Conservation (phyloP, 1,140 invertebrate species). For the Acromyrmex heyeri region DNA sequence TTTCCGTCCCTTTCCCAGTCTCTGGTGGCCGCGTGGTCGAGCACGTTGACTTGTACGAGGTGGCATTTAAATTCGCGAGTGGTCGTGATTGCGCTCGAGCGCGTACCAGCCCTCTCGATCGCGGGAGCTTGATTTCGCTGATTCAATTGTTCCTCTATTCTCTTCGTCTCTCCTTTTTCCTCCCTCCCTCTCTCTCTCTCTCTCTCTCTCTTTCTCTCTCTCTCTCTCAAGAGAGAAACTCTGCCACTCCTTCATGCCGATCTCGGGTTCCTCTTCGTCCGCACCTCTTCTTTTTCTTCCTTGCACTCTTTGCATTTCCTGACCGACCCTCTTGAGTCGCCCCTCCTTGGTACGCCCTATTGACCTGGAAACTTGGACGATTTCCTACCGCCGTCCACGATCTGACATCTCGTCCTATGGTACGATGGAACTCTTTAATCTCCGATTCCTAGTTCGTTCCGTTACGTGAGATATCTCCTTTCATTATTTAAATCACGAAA, state of each 20-base stretch:
- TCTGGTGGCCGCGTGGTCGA: background rate
- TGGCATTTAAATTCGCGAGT: conserved; percentile 76
- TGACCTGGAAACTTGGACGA: conserved; percentile 67
- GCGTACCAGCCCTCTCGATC: conserved; percentile 52
- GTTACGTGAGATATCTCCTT: conserved; percentile 16
- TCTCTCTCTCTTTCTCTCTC: background rate
- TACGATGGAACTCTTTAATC: conserved; percentile 63
- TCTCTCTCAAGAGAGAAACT: conserved; percentile 2
- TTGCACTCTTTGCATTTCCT: conserved; percentile 57
- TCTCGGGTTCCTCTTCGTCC: conserved; percentile 41
- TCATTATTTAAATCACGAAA: conserved; percentile 29
- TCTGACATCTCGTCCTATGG: conserved; percentile 42
- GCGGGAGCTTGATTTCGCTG: conserved; percentile 72
- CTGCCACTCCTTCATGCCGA: conserved; percentile 11
- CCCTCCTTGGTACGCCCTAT: conserved; percentile 53
- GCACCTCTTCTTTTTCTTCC: background rate
- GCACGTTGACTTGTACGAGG: conserved; percentile 17
- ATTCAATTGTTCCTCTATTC: conserved; percentile 74
- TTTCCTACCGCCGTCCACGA: conserved; percentile 45
- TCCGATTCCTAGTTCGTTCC: conserved; percentile 8
- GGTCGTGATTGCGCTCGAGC: conserved; percentile 65
- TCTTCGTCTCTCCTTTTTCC: background rate
- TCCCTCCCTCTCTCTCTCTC: conserved; percentile 8
- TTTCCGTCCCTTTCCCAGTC: background rate
- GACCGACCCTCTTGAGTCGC: conserved; percentile 37